phyloP scores from a whole-genome alignment of 2,113 vertebrate genomes.

The Otolemur garnettii region DNA sequence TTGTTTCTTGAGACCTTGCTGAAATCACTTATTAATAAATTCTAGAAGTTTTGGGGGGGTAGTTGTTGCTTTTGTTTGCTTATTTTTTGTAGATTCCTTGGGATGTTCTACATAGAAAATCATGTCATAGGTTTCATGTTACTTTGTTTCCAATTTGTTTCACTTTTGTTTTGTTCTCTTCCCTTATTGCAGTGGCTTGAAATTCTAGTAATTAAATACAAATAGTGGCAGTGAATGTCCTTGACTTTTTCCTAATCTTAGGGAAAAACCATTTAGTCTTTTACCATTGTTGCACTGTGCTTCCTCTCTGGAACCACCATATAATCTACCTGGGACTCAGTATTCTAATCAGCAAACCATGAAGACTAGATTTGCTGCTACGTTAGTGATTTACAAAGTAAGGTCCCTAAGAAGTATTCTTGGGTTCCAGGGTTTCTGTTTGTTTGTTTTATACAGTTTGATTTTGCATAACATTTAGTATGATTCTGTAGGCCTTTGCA shows the following conservation, averaged over 20 bases:
- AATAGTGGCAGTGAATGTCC: neutral
- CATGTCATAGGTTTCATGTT: neutral
- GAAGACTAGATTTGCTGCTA: neutral
- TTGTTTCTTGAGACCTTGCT: neutral
- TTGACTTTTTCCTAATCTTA: neutral
- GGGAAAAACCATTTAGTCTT: neutral
- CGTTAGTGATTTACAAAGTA: neutral
- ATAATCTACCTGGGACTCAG: neutral
- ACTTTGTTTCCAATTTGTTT: neutral
- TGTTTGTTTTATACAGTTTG: neutral
- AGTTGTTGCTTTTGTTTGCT: neutral
- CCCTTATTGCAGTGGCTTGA: neutral
- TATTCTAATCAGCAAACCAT: neutral
- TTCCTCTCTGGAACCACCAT: neutral
- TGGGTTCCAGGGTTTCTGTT: no score
- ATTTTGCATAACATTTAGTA: neutral
- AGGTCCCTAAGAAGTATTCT: neutral
- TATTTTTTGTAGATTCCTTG: neutral
- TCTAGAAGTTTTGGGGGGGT: neutral
- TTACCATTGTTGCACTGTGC: neutral
- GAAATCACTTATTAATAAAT: neutral
- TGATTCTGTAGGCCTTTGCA: neutral
- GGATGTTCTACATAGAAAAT: neutral
- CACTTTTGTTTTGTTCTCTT: neutral
- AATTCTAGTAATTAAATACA: neutral